Percentiles rank a stretch among this genome's conserved stretches.
Conservation (phyloP, 2,113 vertebrate species). For the Hymenochirus boettgeri region DNA sequence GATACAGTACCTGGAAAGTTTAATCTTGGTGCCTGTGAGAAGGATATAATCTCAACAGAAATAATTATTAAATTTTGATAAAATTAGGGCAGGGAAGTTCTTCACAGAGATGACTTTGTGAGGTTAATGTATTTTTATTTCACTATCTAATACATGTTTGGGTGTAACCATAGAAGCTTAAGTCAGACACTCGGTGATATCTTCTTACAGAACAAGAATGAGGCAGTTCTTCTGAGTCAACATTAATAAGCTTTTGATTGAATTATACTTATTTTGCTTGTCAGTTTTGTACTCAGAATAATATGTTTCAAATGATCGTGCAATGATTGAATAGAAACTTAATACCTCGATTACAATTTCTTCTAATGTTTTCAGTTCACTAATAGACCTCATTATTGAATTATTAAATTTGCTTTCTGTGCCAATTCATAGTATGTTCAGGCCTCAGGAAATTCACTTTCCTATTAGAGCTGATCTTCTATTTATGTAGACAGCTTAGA, state of each 20-base stretch:
- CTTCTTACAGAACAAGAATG: conserved; percentile 54
- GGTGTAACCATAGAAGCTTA: neutral
- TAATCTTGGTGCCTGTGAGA: no score
- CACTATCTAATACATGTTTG: conserved; percentile 14
- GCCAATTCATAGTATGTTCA: neutral
- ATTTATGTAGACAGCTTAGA: neutral
- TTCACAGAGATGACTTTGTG: conserved; percentile 8
- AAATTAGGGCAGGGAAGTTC: conserved; percentile 11
- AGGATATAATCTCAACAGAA: no score
- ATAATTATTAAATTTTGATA: no score
- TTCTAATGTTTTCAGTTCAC: conserved; percentile 46
- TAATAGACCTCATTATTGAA: conserved; percentile 53
- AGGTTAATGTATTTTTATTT: conserved; percentile 12
- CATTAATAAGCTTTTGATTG: conserved; percentile 64
- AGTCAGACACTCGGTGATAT: conserved; percentile 1
- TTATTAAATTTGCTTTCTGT: conserved; percentile 45
- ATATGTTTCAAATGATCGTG: conserved; percentile 54
- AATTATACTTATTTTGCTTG: conserved; percentile 61
- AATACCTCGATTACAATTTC: conserved; percentile 48
- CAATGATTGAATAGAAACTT: conserved; percentile 43
- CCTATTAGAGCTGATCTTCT: neutral
- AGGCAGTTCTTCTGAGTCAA: conserved; percentile 61
- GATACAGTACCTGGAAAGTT: no score
- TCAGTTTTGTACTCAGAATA: conserved; percentile 45
- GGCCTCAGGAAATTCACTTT: conserved; percentile 30